These are phyloP conservation scores for Drosophila navojoa DNA, from an alignment of 1,140 invertebrate genomes.

Conservation along the genomic window DNA sequence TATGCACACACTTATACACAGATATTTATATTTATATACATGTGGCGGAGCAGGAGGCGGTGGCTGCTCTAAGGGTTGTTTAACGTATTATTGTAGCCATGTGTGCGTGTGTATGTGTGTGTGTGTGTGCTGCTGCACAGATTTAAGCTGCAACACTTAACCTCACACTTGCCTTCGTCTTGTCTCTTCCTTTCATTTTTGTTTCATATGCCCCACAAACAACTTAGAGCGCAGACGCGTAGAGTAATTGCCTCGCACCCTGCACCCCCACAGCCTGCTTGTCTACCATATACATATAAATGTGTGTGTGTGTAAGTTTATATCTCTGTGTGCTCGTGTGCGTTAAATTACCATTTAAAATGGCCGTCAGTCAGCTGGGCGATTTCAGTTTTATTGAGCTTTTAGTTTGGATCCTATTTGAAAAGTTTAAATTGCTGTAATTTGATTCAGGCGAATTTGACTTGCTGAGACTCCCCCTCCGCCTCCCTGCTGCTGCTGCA, in stretches of 20 bases:
- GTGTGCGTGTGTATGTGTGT: not conserved
- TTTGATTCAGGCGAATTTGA: slow-evolving; percentile 49
- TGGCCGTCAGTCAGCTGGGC: slow-evolving; percentile 79
- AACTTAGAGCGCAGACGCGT: slow-evolving; percentile 69
- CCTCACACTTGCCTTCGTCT: slow-evolving; percentile 75
- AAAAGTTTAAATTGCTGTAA: slow-evolving; percentile 79
- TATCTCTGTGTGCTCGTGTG: slow-evolving; percentile 33
- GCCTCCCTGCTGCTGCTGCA: too few species aligned
- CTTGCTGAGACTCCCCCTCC: not conserved
- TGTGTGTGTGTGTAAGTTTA: not conserved
- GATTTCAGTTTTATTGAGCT: slow-evolving; percentile 80
- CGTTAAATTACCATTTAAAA: slow-evolving; percentile 82
- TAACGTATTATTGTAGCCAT: slow-evolving; percentile 38
- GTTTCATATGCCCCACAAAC: slow-evolving; percentile 15
- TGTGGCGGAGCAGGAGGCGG: slow-evolving; percentile 1
- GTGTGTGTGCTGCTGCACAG: slow-evolving; percentile 44
- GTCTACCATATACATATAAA: slow-evolving; percentile 4
- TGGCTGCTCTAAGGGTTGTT: slow-evolving; percentile 58
- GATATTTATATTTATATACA: too few species aligned
- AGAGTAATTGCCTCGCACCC: slow-evolving; percentile 42
- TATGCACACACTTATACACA: slow-evolving; percentile 11
- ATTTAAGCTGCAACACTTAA: slow-evolving; percentile 81
- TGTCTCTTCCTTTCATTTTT: slow-evolving; percentile 22
- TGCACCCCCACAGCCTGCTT: not conserved
- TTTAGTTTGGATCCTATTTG: slow-evolving; percentile 79